A percentile compares a stretch with the other conserved stretches of the same genome.
Evolutionary conservation across 1,140 invertebrate species (phyloP).

Genomic region (Helicoverpa armigera): DNA sequence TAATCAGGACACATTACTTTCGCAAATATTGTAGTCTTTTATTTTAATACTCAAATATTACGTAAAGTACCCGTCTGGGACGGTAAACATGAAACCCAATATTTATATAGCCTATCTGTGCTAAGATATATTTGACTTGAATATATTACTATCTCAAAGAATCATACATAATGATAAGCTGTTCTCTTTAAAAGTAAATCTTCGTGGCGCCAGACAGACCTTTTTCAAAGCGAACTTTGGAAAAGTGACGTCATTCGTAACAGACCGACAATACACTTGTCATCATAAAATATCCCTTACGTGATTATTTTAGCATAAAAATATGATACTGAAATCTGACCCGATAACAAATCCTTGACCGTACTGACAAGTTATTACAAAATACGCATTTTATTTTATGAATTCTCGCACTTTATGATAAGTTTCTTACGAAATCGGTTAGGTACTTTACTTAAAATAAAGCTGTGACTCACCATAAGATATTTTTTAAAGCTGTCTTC

Average conservation of each 20-base stretch:
- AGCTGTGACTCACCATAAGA: no score
- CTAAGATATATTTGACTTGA: constrained; percentile 1
- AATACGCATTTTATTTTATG: neutral
- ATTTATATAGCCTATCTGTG: constrained; percentile 2
- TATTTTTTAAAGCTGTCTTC: no score
- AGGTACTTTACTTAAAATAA: no score
- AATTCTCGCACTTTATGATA: neutral
- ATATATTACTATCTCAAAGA: constrained; percentile 10
- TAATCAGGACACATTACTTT: neutral
- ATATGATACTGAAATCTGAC: neutral
- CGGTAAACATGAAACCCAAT: neutral
- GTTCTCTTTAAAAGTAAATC: constrained; percentile 39
- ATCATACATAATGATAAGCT: constrained; percentile 3
- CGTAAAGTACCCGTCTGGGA: neutral
- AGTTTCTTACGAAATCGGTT: neutral
- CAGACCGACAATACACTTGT: neutral
- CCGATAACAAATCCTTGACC: neutral
- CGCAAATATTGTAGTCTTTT: neutral
- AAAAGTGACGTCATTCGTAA: constrained; percentile 11
- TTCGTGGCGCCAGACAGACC: constrained; percentile 23
- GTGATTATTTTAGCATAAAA: neutral
- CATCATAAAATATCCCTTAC: constrained; percentile 27
- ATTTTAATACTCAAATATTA: neutral
- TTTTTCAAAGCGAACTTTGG: constrained; percentile 11
- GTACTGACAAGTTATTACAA: neutral